A percentile compares a stretch with the other conserved stretches of the same genome.
These are phyloP conservation scores for Perca fluviatilis DNA, from an alignment of 2,113 vertebrate species.

Conservation along the genomic window DNA sequence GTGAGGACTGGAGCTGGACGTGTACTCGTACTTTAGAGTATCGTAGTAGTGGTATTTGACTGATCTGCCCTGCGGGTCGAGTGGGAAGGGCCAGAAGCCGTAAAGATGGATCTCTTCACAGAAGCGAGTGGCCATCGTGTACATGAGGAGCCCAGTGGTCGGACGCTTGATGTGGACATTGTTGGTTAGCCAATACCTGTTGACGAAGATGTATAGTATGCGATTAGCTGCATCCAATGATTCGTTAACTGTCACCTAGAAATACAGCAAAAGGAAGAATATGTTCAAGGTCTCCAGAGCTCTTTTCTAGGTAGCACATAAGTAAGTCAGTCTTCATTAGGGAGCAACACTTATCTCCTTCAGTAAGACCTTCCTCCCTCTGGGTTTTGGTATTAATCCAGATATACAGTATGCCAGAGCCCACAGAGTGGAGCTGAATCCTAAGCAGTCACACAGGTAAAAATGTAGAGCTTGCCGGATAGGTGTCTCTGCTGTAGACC, in stretches of 20 bases:
- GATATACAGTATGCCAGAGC: background rate
- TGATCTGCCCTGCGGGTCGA: slow-evolving; percentile 87
- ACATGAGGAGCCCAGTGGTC: slow-evolving; percentile 97
- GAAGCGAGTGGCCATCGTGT: slow-evolving; percentile 96
- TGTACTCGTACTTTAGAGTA: slow-evolving; percentile 93
- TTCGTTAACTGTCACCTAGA: background rate
- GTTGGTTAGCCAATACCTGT: slow-evolving; percentile 97
- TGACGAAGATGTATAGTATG: slow-evolving; percentile 3
- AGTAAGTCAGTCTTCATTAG: background rate
- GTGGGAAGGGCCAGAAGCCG: slow-evolving; percentile 95
- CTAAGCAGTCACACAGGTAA: background rate
- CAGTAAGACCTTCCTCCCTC: background rate
- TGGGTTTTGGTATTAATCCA: slow-evolving; percentile 9
- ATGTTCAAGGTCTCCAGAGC: background rate
- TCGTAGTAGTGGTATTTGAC: slow-evolving; percentile 99
- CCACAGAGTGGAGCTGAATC: slow-evolving; percentile 19
- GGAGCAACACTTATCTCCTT: slow-evolving; percentile 6
- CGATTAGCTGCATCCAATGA: slow-evolving; percentile 1
- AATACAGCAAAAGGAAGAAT: background rate
- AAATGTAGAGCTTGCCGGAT: background rate
- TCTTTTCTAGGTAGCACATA: background rate
- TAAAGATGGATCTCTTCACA: slow-evolving; percentile 97
- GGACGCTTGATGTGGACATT: slow-evolving; percentile 97
- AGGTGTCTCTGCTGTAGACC: slow-evolving; percentile 10
- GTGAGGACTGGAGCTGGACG: slow-evolving; percentile 94